Conservation (phyloP, 2,797 vertebrate species). For the Limosa lapponica region DNA sequence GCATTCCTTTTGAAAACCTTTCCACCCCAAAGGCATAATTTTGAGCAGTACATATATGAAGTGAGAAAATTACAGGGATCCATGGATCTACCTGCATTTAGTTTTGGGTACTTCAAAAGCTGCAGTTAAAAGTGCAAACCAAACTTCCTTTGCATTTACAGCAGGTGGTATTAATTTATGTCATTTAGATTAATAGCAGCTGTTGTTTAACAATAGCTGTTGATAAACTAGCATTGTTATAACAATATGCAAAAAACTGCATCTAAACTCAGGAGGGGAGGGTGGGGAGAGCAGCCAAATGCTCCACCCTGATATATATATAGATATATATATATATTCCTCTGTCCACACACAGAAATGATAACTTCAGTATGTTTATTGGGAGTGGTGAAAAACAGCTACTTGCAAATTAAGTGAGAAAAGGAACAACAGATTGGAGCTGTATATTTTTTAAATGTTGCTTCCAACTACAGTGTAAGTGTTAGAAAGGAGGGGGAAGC, state of each 20-base stretch:
- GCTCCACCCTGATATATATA: background rate
- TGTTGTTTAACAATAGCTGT: constrained; percentile 33
- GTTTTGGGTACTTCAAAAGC: constrained; percentile 22
- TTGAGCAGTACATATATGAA: background rate
- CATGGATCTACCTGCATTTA: background rate
- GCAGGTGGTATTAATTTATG: constrained; percentile 60
- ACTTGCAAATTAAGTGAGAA: constrained; percentile 47
- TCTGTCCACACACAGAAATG: background rate
- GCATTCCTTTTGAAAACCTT: background rate
- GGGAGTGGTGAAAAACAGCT: background rate
- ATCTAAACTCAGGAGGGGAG: background rate
- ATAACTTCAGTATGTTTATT: constrained; percentile 39
- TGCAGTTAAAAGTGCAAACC: background rate
- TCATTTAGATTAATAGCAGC: constrained; percentile 49
- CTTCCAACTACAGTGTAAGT: constrained; percentile 10
- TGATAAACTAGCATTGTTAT: constrained; percentile 43
- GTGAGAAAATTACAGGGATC: background rate
- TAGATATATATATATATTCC: background rate
- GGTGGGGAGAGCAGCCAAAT: background rate
- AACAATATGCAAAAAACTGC: constrained; percentile 17
- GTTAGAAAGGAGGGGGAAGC: background rate
- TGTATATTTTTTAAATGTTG: background rate
- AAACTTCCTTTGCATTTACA: constrained; percentile 25
- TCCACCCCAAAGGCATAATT: background rate
- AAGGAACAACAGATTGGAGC: constrained; percentile 43